Evolutionary conservation across 2,797 vertebrate genomes (phyloP).

Genomic region (Chaetodon trifasciatus): DNA sequence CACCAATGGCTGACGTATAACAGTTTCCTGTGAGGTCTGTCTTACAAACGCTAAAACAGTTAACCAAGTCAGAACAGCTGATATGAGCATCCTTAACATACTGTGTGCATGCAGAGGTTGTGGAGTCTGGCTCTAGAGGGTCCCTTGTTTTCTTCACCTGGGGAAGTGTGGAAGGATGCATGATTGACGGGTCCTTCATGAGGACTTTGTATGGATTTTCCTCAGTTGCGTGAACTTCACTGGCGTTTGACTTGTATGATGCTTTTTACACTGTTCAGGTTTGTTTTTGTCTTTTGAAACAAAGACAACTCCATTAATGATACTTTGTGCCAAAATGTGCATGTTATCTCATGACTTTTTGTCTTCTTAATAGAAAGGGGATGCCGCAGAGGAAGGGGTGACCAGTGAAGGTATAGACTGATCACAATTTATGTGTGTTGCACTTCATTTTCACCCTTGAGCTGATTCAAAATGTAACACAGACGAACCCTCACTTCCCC

Average conservation of each 20-base stretch:
- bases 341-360: conserved; percentile 35
- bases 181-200: conserved; percentile 32
- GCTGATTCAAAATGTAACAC: not conserved
- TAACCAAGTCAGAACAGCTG: conserved; percentile 11
- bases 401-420: conserved; percentile 94
- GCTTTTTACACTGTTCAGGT: not conserved
- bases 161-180: conserved; percentile 36
- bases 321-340: not conserved
- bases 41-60: conserved; percentile 26
- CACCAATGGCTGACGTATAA: conserved; percentile 48
- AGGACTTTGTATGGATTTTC: conserved; percentile 27
- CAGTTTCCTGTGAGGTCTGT: conserved; percentile 26
- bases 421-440: not conserved
- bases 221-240: conserved; percentile 27
- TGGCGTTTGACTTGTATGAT: conserved; percentile 15
- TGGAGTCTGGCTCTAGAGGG: conserved; percentile 11
- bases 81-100: conserved; percentile 13
- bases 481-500: not conserved
- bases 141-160: conserved; percentile 14
- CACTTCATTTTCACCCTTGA: not conserved
- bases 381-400: conserved; percentile 94
- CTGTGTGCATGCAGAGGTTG: conserved; percentile 49
- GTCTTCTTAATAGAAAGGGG: conserved; percentile 91
- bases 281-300: conserved; percentile 15
- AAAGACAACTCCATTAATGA: not conserved